These are phyloP conservation scores for Tholera decimalis DNA, from an alignment of 2,888 invertebrate genomes.

Conservation along the genomic window DNA sequence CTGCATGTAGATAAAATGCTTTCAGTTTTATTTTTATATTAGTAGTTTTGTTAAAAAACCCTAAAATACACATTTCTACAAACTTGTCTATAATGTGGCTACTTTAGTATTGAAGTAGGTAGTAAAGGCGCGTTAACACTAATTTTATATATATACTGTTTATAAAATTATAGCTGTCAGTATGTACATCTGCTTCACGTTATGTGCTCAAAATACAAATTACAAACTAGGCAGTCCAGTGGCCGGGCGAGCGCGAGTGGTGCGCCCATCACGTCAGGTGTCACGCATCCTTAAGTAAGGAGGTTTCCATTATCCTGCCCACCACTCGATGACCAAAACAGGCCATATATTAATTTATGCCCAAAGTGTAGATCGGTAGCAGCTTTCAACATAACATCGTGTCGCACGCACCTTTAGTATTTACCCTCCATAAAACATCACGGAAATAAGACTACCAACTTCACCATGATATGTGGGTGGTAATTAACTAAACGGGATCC, in stretches of 20 bases:
- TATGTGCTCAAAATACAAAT: constrained; percentile 42
- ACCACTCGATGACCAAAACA: constrained; percentile 47
- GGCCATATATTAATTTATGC: constrained; percentile 44
- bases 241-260: constrained; percentile 1
- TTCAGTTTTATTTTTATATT: too few species aligned
- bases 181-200: constrained; percentile 47
- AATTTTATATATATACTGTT: background rate
- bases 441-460: constrained; percentile 19
- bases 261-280: constrained; percentile 50
- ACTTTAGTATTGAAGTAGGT: background rate
- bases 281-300: constrained; percentile 39
- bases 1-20: background rate
- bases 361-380: constrained; percentile 44
- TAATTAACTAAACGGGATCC: constrained; percentile 36
- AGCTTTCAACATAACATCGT: constrained; percentile 35
- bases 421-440: constrained; percentile 20
- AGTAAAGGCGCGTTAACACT: constrained; percentile 7
- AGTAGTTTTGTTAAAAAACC: background rate
- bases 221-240: constrained; percentile 28
- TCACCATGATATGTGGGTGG: constrained; percentile 1
- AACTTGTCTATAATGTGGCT: background rate
- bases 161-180: constrained; percentile 11
- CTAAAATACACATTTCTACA: background rate
- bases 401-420: constrained; percentile 39
- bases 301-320: constrained; percentile 48